Base-by-base conservation (phyloP, 2,113 vertebrate genomes). In the Hippopotamus amphibius region DNA sequence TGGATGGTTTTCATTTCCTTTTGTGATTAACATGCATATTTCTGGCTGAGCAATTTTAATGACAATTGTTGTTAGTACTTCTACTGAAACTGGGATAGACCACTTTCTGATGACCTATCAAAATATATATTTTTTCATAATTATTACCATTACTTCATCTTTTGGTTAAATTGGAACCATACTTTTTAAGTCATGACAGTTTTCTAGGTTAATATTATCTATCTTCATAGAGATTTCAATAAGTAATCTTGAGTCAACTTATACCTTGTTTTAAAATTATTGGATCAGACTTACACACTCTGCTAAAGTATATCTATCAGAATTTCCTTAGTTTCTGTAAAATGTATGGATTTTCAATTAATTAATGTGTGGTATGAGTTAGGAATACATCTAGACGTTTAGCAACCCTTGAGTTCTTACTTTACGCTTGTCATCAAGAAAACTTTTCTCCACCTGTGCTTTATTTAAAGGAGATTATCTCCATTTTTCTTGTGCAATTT, bases 191-290 rank as follows among this genome's bases (percentile, higher is more conserved):
- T 76, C 15, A 19, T 59, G 74, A 12, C 26, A 33, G 19, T 81
- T 90, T 59, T 90, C n/a, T 63, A 93, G 24, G 26, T 86, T 93
- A 95, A 24, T 43, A 28, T 90, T 48, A 41, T 24, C 26, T 89
- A 61, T 95, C 22, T 86, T 81, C 66, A 63, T 37, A 33, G 30
- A 33, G 37, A 81, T 53, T 95, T 93, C 17, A 53, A 76, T 13
- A 61, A 43, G 33, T 80, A 82, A 74, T 86, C 22, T 69, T 81
- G 22, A 28, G 3, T 69, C 57, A 81, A 46, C 15, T 43, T 74
- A 12, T 26, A 74, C 17, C 48, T 86, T 76, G 12, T 28, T 66
- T 86, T 86, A 95, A 91, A 74, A n/a, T 43, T 61, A 66, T 57
- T 13, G 37, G 10, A 30, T 68, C 77, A 59, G 41, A 33, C 28